Evolutionary conservation across 2,113 vertebrate genomes (phyloP).

Genomic region (Pteropus alecto): DNA sequence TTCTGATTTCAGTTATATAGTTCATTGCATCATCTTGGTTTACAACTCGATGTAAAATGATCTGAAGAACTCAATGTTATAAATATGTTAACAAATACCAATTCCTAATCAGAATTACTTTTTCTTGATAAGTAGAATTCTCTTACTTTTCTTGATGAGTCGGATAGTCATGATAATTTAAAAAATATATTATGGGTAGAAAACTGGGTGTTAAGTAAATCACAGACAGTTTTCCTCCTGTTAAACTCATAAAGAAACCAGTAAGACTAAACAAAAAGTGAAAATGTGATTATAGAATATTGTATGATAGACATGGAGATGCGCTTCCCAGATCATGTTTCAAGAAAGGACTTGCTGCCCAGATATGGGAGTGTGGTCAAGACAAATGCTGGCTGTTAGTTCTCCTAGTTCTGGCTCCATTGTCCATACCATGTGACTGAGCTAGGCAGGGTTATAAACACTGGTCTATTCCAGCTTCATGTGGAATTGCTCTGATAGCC

Average conservation of each 20-base stretch:
- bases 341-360: background rate
- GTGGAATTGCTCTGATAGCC: background rate
- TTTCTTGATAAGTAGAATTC: background rate
- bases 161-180: background rate
- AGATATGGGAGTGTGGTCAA: background rate
- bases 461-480: rapidly evolving
- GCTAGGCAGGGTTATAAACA: background rate
- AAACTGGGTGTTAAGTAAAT: background rate
- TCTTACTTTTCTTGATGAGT: background rate
- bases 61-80: background rate
- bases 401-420: background rate
- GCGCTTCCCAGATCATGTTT: background rate
- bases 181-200: background rate
- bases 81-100: background rate
- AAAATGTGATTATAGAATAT: background rate
- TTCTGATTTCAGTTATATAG: background rate
- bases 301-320: background rate
- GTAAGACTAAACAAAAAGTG: background rate
- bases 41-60: background rate
- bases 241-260: background rate
- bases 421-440: background rate
- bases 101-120: background rate
- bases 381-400: background rate
- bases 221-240: background rate
- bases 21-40: background rate